These are phyloP conservation scores for Hycleus cichorii DNA, from an alignment of 1,140 invertebrate genomes.

Conservation along the genomic window DNA sequence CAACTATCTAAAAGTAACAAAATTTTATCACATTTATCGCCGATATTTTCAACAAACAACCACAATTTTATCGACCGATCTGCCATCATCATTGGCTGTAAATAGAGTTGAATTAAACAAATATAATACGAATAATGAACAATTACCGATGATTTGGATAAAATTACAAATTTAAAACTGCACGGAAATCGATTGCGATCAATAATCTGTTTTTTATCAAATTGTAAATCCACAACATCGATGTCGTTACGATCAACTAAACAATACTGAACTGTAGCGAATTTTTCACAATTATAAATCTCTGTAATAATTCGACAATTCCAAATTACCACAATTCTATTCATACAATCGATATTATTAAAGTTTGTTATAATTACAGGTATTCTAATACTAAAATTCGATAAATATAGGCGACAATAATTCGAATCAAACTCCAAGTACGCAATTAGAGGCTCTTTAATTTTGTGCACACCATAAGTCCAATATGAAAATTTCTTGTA, in stretches of 20 bases:
- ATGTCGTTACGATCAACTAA: constrained; percentile 1
- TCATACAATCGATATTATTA: neutral
- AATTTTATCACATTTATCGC: no score
- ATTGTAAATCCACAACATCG: neutral
- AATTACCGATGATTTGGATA: neutral
- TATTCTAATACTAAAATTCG: neutral
- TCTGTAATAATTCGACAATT: constrained; percentile 3
- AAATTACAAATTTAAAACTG: neutral
- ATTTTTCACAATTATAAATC: neutral
- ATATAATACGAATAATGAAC: no score
- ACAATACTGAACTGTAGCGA: neutral
- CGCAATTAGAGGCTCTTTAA: neutral
- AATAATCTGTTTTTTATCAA: neutral
- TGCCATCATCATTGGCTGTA: no score
- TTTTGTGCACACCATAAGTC: constrained; percentile 3
- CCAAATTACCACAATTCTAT: neutral
- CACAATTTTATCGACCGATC: no score
- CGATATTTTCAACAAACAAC: no score
- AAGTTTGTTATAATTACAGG: constrained; percentile 3
- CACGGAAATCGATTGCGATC: neutral
- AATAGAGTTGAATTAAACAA: no score
- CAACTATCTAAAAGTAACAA: no score
- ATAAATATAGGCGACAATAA: neutral
- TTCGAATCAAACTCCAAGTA: neutral
- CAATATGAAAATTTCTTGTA: constrained; percentile 1